Evolutionary conservation across 2,888 invertebrate genomes (phyloP), one percentile per base, ranked within the genome.

Genomic region (Malachius bipustulatus): DNA sequence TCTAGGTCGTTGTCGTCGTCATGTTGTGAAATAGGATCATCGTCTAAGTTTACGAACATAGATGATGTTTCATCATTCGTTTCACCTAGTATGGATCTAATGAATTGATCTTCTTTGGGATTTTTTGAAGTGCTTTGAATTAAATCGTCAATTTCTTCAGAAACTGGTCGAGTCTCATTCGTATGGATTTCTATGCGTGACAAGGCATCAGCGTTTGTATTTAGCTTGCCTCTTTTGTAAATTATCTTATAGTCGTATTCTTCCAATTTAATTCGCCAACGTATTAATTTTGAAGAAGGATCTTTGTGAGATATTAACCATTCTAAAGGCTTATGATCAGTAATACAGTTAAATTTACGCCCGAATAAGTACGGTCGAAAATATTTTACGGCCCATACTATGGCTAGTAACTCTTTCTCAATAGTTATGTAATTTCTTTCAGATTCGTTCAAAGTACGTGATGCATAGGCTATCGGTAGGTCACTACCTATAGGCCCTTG

Each of bases 401-500:
- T 19, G 24, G 24, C 24, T n/a, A 19, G n/a, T 8, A 6, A 19
- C n/a, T 19, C 24, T n/a, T 19, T 19, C n/a, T 19, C 24, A 19
- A 19, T 19, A 8, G 24, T n/a, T 8, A n/a, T 8, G n/a, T 19
- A 19, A 19, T 19, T 19, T 6, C 6, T n/a, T 19, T 19, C 24
- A 19, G 6, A n/a, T 19, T 19, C 24, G n/a, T 19, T 19, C n/a
- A 19, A 19, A 6, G 24, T 19, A 19, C 24, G 24, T 8, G 24
- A 19, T 6, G 24, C 24, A n/a, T 19, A 19, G 6, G n/a, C n/a
- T 8, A 19, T 19, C n/a, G 24, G 24, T n/a, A 8, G 6, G n/a
- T 19, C 24, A n/a, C 24, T 19, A 19, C 24, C 24, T 8, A 19
- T 19, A 19, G 24, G 24, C 6, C 24, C 24, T 19, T 19, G 24